Evolutionary conservation across 2,888 invertebrate species (phyloP), one percentile per base, ranked within the genome.

Genomic region (Pristionchus entomophagus): DNA sequence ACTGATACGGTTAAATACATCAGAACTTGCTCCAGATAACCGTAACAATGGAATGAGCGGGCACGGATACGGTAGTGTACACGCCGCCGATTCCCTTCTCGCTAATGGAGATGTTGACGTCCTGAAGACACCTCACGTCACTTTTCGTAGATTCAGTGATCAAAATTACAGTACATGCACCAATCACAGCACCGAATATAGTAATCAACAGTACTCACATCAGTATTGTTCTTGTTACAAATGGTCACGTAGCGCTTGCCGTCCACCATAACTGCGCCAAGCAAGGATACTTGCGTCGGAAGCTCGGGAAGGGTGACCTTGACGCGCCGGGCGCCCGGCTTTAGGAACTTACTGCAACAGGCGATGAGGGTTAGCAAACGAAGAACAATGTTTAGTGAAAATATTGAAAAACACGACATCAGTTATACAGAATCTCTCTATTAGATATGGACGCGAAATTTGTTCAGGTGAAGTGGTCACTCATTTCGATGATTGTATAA

Each of bases 271-370:
- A 86, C 86, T 5, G 87, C 88, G 49, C 82, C 82, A 1, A 84
- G 65, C 8, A 86, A 86, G 0, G 62, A 69, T 0, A 88, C 83
- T 56, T 56, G 56, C 56, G 19, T n/a, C 8, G 56, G 56, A 2
- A 51, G 32, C 2, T 2, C 8, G 3, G 56, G 26, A 38, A 62
- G n/a, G 4, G 12, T 38, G 26, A 62, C 45, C 35, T 69, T 69
- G 12, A 56, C 82, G n/a, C 86, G 87, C 12, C 65, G 45, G 0
- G 90, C 87, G 53, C 87, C 88, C 4, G 90, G 89, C 17, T 87
- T 87, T 10, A 91, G 19, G 87, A 91, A 91, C 65, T 91, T 91
- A 86, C 90, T 90, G 86, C 73, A 73, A 89, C 12, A 6, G 22
- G 4, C 19, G 49, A 26, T 22, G n/a, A 53, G 19, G 26, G 22